phyloP scores from a whole-genome alignment of 2,888 invertebrate species.

The Phania funesta region DNA sequence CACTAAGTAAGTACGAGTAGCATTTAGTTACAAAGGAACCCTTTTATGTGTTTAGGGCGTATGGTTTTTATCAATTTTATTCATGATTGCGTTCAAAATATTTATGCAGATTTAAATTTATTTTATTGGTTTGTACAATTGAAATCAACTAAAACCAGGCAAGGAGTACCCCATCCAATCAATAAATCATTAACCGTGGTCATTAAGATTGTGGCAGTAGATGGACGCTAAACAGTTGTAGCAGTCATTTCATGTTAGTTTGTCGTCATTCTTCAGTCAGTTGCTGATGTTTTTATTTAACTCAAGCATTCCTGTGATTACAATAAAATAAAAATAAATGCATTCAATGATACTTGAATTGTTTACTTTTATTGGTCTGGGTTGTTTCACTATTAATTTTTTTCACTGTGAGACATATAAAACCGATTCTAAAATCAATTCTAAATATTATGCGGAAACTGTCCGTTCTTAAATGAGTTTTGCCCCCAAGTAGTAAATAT shows the following conservation, averaged over 20 bases:
- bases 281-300: background rate
- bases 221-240: conserved; percentile 4
- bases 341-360: background rate
- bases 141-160: background rate
- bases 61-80: background rate
- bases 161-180: background rate
- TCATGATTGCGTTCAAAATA: background rate
- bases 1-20: too few species aligned
- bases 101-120: conserved; percentile 1
- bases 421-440: too few species aligned
- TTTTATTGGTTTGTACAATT: background rate
- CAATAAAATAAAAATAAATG: conserved; percentile 9
- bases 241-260: background rate
- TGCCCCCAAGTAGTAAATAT: too few species aligned
- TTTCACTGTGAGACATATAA: too few species aligned
- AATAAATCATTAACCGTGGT: conserved; percentile 27
- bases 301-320: conserved; percentile 3
- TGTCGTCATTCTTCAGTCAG: conserved; percentile 17
- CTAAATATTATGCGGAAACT: too few species aligned
- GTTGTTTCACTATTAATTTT: background rate
- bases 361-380: background rate
- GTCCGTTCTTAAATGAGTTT: too few species aligned
- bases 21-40: too few species aligned
- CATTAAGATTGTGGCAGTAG: conserved; percentile 8
- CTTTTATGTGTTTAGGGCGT: too few species aligned